Base-by-base conservation (phyloP, 2,888 invertebrate species). In the Endomychus coccineus region DNA sequence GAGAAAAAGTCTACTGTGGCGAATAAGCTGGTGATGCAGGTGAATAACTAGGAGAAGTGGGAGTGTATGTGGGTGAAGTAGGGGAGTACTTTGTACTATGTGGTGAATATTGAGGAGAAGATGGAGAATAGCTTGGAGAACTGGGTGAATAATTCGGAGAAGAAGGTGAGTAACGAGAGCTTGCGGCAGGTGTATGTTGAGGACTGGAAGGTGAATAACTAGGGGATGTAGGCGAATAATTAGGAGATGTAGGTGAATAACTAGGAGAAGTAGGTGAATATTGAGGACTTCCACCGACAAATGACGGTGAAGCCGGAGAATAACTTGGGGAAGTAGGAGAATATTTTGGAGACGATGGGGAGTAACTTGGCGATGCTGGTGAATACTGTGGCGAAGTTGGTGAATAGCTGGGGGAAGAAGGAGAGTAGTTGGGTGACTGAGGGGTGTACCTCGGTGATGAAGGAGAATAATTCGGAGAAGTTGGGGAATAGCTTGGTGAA, bases 181-280 rank as follows among this genome's bases (percentile, higher is more conserved):
- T 83, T 4, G 80, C 79, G 6, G 83, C 78, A 39, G 75, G 78
- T 3, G 73, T 72, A 52, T 83, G 83, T 36, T 78, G 79, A 16
- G 88, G 78, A 54, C 80, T 74, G 40, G 84, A 80, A 1, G 87
- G 85, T 0, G 87, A 85, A 58, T 84, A 85, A 56, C 74, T 78
- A 0, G 77, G 77, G 50, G 73, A 74, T 3, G 73, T 71, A 0
- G 74, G 78, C 13, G 74, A 75, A 56, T 78, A 79, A 53, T 54
- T 68, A n/a, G 83, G 84, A 47, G 81, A 84, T 0, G 85, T 81
- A 2, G 90, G 90, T 2, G 85, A 80, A 63, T 91, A 91, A 50
- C 80, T 83, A 0, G 90, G 91, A 44, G 84, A 84, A 0, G 87
- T 85, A 0, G 91, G 91, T 1, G 87, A 84, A 62, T 89, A 90